Percentiles rank a stretch among this genome's conserved stretches.
Conservation (phyloP, 2,888 invertebrate species). For the Acleris holmiana region DNA sequence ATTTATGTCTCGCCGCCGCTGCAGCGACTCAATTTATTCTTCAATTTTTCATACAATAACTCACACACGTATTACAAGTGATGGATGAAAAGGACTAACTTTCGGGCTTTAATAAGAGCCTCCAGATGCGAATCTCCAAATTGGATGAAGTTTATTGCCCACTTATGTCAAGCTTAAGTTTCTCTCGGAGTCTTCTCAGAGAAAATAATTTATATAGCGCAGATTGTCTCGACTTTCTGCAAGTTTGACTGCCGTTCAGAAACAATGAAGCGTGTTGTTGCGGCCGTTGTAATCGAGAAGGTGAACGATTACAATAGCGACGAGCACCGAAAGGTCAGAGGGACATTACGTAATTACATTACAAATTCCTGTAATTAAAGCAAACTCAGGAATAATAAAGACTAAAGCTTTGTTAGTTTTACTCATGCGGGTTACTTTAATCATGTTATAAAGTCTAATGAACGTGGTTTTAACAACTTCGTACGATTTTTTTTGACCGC, state of each 20-base stretch:
- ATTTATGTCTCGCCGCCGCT: constrained; percentile 84
- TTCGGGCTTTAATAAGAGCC: constrained; percentile 85
- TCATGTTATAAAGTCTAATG: no score
- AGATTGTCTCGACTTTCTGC: constrained; percentile 77
- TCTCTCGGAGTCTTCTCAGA: constrained; percentile 79
- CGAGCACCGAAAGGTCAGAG: constrained; percentile 4
- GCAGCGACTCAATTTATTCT: constrained; percentile 85
- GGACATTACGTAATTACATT: neutral
- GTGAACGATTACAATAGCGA: constrained; percentile 16
- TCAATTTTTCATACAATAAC: constrained; percentile 85
- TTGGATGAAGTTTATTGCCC: constrained; percentile 85
- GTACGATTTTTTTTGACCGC: no score
- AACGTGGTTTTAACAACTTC: no score
- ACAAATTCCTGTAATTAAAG: no score
- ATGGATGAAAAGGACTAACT: constrained; percentile 85
- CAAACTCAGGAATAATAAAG: no score
- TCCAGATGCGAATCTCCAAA: constrained; percentile 85
- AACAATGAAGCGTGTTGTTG: constrained; percentile 50
- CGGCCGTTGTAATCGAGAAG: constrained; percentile 13
- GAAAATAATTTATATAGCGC: constrained; percentile 83
- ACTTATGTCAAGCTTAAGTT: constrained; percentile 85
- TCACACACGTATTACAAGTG: constrained; percentile 85
- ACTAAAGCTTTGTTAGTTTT: no score
- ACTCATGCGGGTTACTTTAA: no score
- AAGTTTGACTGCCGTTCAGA: constrained; percentile 71